Base-by-base conservation (phyloP, 2,888 invertebrate genomes). In the Incurvaria masculella region DNA sequence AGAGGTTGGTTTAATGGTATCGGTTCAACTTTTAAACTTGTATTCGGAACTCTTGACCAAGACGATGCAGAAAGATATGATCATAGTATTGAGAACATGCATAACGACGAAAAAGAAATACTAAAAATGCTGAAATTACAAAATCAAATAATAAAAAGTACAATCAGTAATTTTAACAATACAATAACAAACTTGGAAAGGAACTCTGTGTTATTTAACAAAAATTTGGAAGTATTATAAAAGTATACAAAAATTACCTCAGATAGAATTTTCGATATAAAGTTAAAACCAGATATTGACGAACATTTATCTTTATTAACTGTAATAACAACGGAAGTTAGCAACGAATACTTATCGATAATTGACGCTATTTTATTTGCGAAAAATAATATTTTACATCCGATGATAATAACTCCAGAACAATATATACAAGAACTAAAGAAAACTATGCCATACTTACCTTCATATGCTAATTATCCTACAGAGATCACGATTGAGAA, bases 1-100 rank as follows among this genome's bases (percentile, higher is more conserved):
- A 44, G 54, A 27, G 51, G 52, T 19, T 51, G 51, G 41, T 41
- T 56, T 44, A 54, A 54, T 50, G 55, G 55, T 21, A 42, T 57
- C 42, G 55, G 55, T 11, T 50, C 27, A 18, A 43, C 55, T 21
- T 55, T 57, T 23, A 55, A 56, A 45, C 42, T 55, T 17, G 48
- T 56, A 23, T 55, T 55, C 42, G 55, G 54, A 21, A 54, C 55
- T n/a, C 46, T 53, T 42, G 54, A 55, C 27, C 44, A 42, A 5
- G 51, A 52, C 20, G 52, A 55, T 27, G 56, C 53, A 4, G 47
- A 51, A 46, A 48, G 42, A 17, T 55, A 55, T 43, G 50, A 56
- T 43, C 44, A 52, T n/a, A 54, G 51, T 16, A 54, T 56, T 27
- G 44, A 44, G 44, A 45, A 43, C 48, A 56, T 44, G 53, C 53